Conservation (phyloP, 2,113 vertebrate genomes). For the Cochlearius cochlearius region DNA sequence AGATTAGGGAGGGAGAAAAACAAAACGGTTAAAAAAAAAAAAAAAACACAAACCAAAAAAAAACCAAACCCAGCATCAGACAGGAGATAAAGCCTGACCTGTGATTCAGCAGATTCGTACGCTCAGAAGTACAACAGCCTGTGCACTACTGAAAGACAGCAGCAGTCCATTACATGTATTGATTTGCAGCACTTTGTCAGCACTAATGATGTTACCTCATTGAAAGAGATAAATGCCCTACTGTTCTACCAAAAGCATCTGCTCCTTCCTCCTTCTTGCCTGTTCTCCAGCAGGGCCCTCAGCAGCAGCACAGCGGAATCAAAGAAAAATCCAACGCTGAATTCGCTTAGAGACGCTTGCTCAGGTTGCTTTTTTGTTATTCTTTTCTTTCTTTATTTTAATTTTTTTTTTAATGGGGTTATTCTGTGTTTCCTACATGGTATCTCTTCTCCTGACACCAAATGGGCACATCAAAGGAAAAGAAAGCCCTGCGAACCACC, state of each 20-base stretch:
- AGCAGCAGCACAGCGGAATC: slow-evolving; percentile 52
- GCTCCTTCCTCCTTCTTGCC: slow-evolving; percentile 56
- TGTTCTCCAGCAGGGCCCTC: slow-evolving; percentile 44
- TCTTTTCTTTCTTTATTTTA: background rate
- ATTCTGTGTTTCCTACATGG: background rate
- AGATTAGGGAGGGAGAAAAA: background rate
- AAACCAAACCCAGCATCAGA: background rate
- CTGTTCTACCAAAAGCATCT: slow-evolving; percentile 74
- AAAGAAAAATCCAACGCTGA: slow-evolving; percentile 63
- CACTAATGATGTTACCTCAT: slow-evolving; percentile 79
- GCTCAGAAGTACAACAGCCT: slow-evolving; percentile 25
- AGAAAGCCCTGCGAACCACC: background rate
- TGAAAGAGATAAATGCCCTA: slow-evolving; percentile 79
- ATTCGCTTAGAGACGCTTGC: slow-evolving; percentile 2
- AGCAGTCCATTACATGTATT: slow-evolving; percentile 71
- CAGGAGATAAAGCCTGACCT: slow-evolving; percentile 40
- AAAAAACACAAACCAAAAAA: no score
- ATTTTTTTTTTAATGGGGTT: background rate
- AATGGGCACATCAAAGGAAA: background rate
- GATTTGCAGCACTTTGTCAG: slow-evolving; percentile 77
- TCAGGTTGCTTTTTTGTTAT: background rate
- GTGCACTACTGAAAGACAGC: slow-evolving; percentile 44
- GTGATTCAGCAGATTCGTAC: slow-evolving; percentile 71
- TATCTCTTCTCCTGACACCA: background rate
- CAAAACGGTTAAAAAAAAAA: background rate